Percentiles rank a stretch among this genome's conserved stretches.
Conservation (phyloP, 2,797 vertebrate species). For the Danio aesculapii region DNA sequence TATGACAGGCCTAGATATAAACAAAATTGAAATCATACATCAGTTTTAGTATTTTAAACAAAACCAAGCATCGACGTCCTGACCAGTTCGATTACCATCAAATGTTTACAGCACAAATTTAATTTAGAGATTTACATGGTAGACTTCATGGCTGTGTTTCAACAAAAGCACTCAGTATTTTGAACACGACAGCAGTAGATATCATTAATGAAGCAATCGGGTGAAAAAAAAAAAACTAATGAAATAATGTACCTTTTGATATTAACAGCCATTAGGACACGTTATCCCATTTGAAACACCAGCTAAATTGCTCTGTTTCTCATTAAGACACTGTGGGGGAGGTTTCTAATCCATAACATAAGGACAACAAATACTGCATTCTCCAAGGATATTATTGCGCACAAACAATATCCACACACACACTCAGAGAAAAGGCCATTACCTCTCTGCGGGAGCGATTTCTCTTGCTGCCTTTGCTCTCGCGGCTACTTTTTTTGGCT, state of each 20-base stretch:
- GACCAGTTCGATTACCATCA: neutral
- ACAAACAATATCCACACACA: constrained; percentile 1
- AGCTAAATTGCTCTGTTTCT: constrained; percentile 27
- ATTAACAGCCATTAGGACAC: neutral
- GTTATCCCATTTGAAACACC: neutral
- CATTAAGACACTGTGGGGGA: constrained; percentile 21
- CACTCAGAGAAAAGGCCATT: constrained; percentile 3
- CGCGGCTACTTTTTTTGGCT: constrained; percentile 90
- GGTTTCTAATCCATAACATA: constrained; percentile 21
- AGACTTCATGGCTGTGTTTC: neutral
- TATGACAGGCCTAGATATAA: too few relatives aligned
- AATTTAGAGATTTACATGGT: neutral
- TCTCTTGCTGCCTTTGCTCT: constrained; percentile 94
- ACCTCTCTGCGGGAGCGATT: constrained; percentile 95
- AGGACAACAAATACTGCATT: neutral
- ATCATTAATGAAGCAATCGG: neutral
- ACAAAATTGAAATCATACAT: too few relatives aligned
- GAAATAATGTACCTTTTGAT: neutral
- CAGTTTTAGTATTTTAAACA: neutral
- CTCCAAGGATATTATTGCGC: neutral
- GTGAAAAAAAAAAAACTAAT: neutral
- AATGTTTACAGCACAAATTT: neutral
- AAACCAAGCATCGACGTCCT: neutral
- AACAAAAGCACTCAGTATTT: neutral
- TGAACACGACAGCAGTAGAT: neutral